Conservation (phyloP, 2,888 invertebrate species). For the Ligdia adustata region DNA sequence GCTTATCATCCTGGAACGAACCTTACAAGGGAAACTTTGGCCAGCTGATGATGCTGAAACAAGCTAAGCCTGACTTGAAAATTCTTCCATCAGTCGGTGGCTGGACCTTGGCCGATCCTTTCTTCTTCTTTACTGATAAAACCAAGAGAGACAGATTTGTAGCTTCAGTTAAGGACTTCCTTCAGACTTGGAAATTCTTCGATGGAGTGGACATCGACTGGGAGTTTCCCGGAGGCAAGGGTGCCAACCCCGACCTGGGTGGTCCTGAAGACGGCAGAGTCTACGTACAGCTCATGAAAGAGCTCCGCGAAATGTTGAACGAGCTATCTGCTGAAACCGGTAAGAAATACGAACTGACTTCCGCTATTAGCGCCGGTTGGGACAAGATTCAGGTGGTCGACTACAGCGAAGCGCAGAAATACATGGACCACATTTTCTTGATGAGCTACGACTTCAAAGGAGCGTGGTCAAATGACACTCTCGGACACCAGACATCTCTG, state of each 20-base stretch:
- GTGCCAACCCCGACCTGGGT: conserved; percentile 74
- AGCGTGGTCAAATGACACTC: conserved; percentile 76
- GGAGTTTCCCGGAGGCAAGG: conserved; percentile 81
- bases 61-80: conserved; percentile 73
- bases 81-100: conserved; percentile 76
- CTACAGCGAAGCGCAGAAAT: conserved; percentile 72
- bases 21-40: conserved; percentile 80
- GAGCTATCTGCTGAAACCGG: conserved; percentile 69
- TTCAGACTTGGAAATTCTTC: conserved; percentile 79
- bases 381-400: conserved; percentile 79
- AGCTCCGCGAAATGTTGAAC: conserved; percentile 73
- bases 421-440: conserved; percentile 79
- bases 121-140: conserved; percentile 74
- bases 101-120: conserved; percentile 78
- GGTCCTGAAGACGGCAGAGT: conserved; percentile 70
- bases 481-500: conserved; percentile 72
- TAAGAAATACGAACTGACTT: conserved; percentile 74
- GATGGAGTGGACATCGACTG: conserved; percentile 80
- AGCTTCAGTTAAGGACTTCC: conserved; percentile 74
- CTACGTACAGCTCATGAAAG: conserved; percentile 72
- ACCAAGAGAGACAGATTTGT: conserved; percentile 71
- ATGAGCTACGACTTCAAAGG: conserved; percentile 81
- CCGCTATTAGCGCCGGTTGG: conserved; percentile 80
- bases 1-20: conserved; percentile 75
- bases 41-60: conserved; percentile 77